Conservation (phyloP, 2,888 invertebrate genomes). For the Idaea straminata region DNA sequence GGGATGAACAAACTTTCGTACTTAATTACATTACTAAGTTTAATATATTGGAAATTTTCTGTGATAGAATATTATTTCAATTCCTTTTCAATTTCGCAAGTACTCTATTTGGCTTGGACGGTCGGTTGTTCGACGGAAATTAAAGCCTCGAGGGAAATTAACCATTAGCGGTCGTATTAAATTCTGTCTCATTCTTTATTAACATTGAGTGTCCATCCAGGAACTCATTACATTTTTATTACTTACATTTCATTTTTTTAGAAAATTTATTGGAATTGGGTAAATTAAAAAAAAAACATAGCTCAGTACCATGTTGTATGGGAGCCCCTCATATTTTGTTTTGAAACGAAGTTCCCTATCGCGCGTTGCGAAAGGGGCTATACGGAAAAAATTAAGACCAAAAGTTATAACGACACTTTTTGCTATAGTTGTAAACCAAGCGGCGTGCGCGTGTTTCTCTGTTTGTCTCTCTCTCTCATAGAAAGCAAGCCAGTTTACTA, state of each 20-base stretch:
- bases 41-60: background rate
- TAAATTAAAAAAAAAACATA: background rate
- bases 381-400: too few species aligned
- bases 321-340: background rate
- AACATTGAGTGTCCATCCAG: slow-evolving; percentile 34
- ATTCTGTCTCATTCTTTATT: slow-evolving; percentile 61
- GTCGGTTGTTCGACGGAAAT: slow-evolving; percentile 51
- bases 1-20: too few species aligned
- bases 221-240: slow-evolving; percentile 30
- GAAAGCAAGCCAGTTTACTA: too few species aligned
- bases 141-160: slow-evolving; percentile 67
- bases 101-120: slow-evolving; percentile 10
- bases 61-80: slow-evolving; percentile 19
- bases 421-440: too few species aligned
- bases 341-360: too few species aligned
- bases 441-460: too few species aligned
- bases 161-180: slow-evolving; percentile 66
- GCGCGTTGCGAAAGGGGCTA: too few species aligned
- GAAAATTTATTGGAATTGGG: slow-evolving; percentile 1
- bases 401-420: too few species aligned
- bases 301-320: too few species aligned
- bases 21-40: too few species aligned
- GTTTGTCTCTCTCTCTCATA: too few species aligned
- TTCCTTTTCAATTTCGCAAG: slow-evolving; percentile 20
- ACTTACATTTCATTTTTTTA: background rate